Conservation (phyloP, 2,113 vertebrate species). For the Laticauda colubrina region DNA sequence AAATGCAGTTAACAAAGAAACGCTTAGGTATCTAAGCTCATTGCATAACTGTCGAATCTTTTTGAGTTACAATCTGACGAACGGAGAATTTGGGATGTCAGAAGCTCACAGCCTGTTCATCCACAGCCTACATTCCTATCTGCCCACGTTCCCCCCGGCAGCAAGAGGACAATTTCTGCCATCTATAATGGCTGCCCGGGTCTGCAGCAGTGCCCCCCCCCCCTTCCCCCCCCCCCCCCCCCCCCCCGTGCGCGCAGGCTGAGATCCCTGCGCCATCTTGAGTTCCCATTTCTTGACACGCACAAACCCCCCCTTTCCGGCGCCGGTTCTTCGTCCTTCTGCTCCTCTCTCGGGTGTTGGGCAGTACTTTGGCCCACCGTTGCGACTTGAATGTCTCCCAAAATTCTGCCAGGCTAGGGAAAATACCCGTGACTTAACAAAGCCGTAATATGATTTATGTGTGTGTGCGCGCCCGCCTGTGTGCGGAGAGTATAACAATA, state of each 20-base stretch:
- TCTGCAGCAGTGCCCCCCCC: neutral
- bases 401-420: slow-evolving; percentile 44
- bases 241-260: neutral
- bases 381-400: slow-evolving; percentile 31
- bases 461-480: slow-evolving; percentile 17
- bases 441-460: slow-evolving; percentile 62
- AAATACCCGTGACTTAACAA: slow-evolving; percentile 50
- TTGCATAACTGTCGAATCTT: neutral
- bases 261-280: slow-evolving; percentile 83
- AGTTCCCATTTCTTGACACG: slow-evolving; percentile 11
- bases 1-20: neutral
- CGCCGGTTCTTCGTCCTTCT: neutral
- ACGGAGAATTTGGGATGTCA: neutral
- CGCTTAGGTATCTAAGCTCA: neutral
- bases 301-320: neutral
- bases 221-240: too few species aligned
- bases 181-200: slow-evolving; percentile 46
- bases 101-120: neutral
- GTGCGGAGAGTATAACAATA: slow-evolving; percentile 39
- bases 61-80: neutral
- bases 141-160: neutral
- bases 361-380: neutral
- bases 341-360: neutral
- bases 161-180: neutral
- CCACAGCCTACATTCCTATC: neutral